Evolutionary conservation across 2,797 vertebrate genomes (phyloP).

Genomic region (Myotis vivesi): DNA sequence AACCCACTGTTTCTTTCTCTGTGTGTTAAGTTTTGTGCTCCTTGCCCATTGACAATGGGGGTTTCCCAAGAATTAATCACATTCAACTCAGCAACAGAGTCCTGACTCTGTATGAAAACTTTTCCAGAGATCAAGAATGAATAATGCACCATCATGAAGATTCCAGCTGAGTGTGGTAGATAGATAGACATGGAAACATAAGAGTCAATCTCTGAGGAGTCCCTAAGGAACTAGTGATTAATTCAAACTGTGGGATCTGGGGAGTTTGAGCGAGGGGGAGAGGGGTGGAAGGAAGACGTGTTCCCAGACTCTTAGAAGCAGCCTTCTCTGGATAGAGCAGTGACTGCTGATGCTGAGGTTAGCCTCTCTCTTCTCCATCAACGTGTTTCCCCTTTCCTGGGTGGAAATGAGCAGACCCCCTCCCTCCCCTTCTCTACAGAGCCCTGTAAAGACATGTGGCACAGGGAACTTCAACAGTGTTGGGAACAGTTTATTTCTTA

Average conservation of each 20-base stretch:
- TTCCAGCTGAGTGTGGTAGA: not conserved
- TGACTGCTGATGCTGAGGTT: not conserved
- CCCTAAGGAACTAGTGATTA: not conserved
- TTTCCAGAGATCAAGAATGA: not conserved
- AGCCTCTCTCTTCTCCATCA: not conserved
- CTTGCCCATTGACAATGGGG: not conserved
- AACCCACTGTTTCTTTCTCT: not conserved
- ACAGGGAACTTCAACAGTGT: not conserved
- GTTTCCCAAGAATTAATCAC: not conserved
- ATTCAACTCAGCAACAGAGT: not conserved
- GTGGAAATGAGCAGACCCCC: not conserved
- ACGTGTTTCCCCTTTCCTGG: not conserved
- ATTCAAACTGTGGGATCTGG: not conserved
- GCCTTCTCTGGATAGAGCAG: not conserved
- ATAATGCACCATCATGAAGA: not conserved
- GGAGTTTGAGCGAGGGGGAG: not conserved
- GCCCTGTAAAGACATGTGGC: not conserved
- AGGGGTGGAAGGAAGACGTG: not conserved
- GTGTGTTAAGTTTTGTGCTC: not conserved
- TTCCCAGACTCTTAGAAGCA: not conserved
- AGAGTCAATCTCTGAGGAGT: not conserved
- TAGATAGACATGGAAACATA: not conserved
- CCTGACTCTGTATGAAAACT: not conserved
- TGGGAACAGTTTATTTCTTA: conserved; percentile 16
- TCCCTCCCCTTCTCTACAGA: not conserved